Percentiles rank a stretch among this genome's conserved stretches.
Evolutionary conservation across 2,888 invertebrate genomes (phyloP).

Genomic region (Sesia apiformis): DNA sequence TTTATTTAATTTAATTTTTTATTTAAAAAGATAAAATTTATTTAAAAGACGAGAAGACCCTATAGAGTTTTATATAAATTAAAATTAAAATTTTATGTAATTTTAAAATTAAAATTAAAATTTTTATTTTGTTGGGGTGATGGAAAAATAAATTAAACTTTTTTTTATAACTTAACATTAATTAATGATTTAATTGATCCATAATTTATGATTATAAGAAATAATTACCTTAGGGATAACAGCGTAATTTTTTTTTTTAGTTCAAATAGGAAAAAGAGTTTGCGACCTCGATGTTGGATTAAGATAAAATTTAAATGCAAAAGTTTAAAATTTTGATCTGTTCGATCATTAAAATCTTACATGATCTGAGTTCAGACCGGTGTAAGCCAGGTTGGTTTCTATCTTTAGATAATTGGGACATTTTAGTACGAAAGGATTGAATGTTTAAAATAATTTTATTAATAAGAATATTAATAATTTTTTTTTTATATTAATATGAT

Average conservation of each 20-base stretch:
- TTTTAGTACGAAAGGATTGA: conserved; percentile 88
- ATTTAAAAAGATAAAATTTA: conserved; percentile 78
- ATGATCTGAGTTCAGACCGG: conserved; percentile 93
- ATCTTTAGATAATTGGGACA: conserved; percentile 77
- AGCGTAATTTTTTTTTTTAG: conserved; percentile 86
- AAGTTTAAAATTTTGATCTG: conserved; percentile 81
- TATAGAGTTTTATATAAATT: conserved; percentile 78
- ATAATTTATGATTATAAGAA: conserved; percentile 76
- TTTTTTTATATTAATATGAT: conserved; percentile 12
- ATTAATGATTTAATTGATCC: conserved; percentile 70
- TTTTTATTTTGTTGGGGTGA: conserved; percentile 79
- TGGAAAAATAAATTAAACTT: conserved; percentile 75
- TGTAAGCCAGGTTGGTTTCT: conserved; percentile 90
- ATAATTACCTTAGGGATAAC: conserved; percentile 90
- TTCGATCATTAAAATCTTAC: conserved; percentile 89
- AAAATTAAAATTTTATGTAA: conserved; percentile 44
- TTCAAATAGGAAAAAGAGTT: conserved; percentile 82
- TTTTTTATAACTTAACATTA: conserved; percentile 42
- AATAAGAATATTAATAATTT: conserved; percentile 37
- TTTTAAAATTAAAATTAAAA: conserved; percentile 29
- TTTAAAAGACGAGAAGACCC: conserved; percentile 86
- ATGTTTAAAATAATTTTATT: conserved; percentile 71
- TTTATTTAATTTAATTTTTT: conserved; percentile 59
- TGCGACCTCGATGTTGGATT: conserved; percentile 94
- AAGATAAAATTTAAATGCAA: conserved; percentile 80